Percentiles rank a stretch among this genome's conserved stretches.
phyloP scores from a whole-genome alignment of 2,113 vertebrate species.

The Plotosus lineatus region DNA sequence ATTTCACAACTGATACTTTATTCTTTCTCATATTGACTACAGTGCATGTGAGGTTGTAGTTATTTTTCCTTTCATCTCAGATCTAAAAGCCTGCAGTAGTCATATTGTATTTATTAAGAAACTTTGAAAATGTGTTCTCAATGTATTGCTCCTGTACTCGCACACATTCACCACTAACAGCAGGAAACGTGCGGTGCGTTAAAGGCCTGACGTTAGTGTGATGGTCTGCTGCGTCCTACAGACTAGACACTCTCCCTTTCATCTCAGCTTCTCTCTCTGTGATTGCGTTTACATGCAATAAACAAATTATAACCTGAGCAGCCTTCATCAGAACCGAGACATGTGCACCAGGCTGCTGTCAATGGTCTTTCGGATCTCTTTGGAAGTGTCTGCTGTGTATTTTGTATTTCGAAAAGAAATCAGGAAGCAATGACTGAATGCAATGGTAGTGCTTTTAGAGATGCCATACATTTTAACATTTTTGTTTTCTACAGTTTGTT shows the following conservation, averaged over 20 bases:
- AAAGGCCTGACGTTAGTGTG: constrained; percentile 65
- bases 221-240: constrained; percentile 70
- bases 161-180: constrained; percentile 9
- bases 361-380: not conserved
- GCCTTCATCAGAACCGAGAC: not conserved
- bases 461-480: not conserved
- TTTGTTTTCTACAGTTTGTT: too few relatives aligned
- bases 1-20: too few relatives aligned
- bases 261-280: constrained; percentile 43
- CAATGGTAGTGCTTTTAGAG: not conserved
- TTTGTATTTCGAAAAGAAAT: not conserved
- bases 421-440: not conserved
- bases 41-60: not conserved
- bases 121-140: constrained; percentile 63
- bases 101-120: constrained; percentile 13
- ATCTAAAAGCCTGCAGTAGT: not conserved
- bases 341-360: not conserved
- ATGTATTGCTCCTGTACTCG: constrained; percentile 41
- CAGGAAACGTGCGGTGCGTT: constrained; percentile 60
- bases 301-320: constrained; percentile 5
- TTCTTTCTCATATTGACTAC: not conserved
- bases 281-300: constrained; percentile 7
- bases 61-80: not conserved
- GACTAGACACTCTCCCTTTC: constrained; percentile 58
- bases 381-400: not conserved